These are phyloP conservation scores for Dinoponera quadriceps DNA, from an alignment of 1,140 invertebrate species.

Conservation along the genomic window DNA sequence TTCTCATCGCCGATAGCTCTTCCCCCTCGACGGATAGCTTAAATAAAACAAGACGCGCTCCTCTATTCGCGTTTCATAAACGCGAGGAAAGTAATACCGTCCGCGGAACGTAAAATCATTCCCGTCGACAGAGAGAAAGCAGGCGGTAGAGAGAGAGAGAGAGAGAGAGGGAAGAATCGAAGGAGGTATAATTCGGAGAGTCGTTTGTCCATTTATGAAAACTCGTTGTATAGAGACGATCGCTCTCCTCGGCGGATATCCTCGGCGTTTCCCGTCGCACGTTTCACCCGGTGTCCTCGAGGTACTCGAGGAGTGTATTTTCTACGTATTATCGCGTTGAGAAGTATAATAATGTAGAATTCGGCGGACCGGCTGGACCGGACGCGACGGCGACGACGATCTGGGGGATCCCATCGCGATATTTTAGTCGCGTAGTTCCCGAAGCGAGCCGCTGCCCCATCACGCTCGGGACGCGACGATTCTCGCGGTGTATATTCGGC, in stretches of 20 bases:
- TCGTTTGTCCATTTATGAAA: slow-evolving; percentile 49
- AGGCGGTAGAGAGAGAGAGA: not conserved
- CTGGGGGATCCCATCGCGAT: not conserved
- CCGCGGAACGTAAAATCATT: slow-evolving; percentile 50
- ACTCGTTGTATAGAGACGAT: not conserved
- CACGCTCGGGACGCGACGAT: not conserved
- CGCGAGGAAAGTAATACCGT: slow-evolving; percentile 43
- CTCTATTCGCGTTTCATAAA: slow-evolving; percentile 40
- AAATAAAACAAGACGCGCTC: slow-evolving; percentile 56
- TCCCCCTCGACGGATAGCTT: slow-evolving; percentile 48
- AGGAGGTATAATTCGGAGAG: slow-evolving; percentile 13
- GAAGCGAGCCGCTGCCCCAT: not conserved
- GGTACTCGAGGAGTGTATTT: not conserved
- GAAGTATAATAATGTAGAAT: not conserved
- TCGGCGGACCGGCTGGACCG: too few species aligned
- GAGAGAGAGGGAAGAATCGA: slow-evolving; percentile 16
- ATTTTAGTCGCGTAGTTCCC: not conserved
- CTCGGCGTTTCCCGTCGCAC: not conserved
- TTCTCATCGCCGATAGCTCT: slow-evolving; percentile 58
- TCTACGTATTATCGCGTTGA: not conserved
- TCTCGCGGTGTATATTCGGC: not conserved
- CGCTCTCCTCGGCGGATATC: not conserved
- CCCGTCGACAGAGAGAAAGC: slow-evolving; percentile 3
- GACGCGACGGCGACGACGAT: too few species aligned
- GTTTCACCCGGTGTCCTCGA: not conserved